Conservation (phyloP, 2,888 invertebrate genomes). For the Pterostichus niger region DNA sequence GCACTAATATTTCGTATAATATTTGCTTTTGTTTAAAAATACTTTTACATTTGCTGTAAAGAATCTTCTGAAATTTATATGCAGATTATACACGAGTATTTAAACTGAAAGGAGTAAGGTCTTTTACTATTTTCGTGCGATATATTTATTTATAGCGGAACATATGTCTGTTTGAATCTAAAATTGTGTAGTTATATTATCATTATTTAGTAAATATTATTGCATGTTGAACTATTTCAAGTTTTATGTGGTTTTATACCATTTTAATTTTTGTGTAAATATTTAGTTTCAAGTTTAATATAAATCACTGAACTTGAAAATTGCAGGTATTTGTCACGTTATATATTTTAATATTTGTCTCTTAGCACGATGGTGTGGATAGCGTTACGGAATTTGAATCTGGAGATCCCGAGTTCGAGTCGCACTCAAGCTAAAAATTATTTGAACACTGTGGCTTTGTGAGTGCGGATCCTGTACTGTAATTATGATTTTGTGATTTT, state of each 20-base stretch:
- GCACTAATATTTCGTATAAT: not conserved
- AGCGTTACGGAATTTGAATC: no score
- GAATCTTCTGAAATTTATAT: no score
- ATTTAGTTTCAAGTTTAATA: constrained; percentile 28
- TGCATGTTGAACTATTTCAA: constrained; percentile 21
- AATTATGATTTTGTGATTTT: no score
- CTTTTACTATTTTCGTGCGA: constrained; percentile 38
- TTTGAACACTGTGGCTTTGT: no score
- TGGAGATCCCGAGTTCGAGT: no score
- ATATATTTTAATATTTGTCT: no score
- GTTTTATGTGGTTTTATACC: constrained; percentile 21
- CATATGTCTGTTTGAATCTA: constrained; percentile 29
- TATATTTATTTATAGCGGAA: constrained; percentile 31
- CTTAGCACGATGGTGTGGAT: no score
- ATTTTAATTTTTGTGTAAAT: constrained; percentile 40
- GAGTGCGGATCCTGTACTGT: no score
- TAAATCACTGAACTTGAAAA: constrained; percentile 17
- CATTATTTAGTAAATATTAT: constrained; percentile 52
- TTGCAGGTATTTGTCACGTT: not conserved
- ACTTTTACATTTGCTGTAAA: no score
- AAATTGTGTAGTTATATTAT: constrained; percentile 42
- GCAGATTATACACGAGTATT: not conserved
- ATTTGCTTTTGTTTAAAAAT: no score
- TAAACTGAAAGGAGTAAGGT: constrained; percentile 1
- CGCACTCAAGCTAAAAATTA: no score